Conservation (phyloP, 2,113 vertebrate genomes). For the Oreocharis arfaki region DNA sequence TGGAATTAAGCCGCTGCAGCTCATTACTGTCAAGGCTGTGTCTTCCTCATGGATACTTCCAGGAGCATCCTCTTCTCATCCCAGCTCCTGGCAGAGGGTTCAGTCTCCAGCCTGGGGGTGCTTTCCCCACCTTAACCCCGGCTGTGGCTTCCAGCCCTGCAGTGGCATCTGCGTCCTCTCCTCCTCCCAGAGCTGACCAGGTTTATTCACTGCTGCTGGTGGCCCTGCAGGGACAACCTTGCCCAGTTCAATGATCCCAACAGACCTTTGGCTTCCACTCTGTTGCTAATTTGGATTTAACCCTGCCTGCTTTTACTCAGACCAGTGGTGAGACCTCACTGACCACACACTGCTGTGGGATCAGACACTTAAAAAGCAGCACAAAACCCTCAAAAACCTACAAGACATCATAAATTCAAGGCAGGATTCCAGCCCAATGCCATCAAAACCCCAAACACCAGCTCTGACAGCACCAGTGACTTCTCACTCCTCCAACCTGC, state of each 20-base stretch:
- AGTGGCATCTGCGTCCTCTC: neutral
- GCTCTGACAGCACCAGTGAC: neutral
- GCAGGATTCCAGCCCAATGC: neutral
- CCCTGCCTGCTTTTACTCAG: neutral
- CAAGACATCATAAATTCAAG: neutral
- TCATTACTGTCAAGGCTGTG: constrained; percentile 11
- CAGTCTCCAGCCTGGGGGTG: neutral
- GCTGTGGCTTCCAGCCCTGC: neutral
- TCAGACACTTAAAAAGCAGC: neutral
- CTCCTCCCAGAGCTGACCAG: neutral
- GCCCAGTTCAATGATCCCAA: neutral
- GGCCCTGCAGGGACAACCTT: neutral
- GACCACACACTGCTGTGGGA: neutral
- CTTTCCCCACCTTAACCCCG: neutral
- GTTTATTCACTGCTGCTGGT: neutral
- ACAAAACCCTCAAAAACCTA: neutral
- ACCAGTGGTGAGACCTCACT: neutral
- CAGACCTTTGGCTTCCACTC: neutral
- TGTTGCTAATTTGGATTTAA: neutral
- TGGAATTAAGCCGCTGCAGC: neutral
- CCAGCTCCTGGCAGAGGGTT: neutral
- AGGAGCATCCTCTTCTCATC: neutral
- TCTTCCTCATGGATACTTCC: neutral
- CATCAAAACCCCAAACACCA: neutral
- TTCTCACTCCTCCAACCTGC: neutral